Percentiles rank a stretch among this genome's conserved stretches.
These are phyloP conservation scores for Phortica okadai DNA, from an alignment of 2,888 invertebrate genomes.

Conservation along the genomic window DNA sequence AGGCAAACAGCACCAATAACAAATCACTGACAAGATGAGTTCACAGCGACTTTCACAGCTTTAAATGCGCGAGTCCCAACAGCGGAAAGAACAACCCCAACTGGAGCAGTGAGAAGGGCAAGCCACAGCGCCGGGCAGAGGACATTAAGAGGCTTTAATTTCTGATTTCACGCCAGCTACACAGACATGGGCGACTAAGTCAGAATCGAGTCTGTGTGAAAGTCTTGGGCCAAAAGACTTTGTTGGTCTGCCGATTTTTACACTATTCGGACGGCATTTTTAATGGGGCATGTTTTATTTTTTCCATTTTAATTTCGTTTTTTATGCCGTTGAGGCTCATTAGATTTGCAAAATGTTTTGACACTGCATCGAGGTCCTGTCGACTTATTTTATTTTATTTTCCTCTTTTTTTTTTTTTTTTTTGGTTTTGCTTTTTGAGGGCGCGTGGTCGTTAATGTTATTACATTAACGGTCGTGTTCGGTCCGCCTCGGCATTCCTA, in stretches of 20 bases:
- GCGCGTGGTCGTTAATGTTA: conserved; percentile 64
- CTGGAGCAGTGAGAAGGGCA: background rate
- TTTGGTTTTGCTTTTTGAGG: background rate
- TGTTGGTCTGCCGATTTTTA: conserved; percentile 57
- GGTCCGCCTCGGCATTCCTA: background rate
- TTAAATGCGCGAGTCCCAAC: background rate
- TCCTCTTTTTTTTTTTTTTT: conserved; percentile 36
- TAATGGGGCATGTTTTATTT: conserved; percentile 39
- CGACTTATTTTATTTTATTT: conserved; percentile 2
- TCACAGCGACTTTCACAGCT: background rate
- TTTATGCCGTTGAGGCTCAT: conserved; percentile 76
- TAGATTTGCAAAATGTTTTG: conserved; percentile 74
- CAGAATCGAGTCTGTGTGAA: background rate
- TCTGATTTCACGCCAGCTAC: conserved; percentile 65
- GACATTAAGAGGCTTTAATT: conserved; percentile 70
- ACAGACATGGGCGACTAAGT: conserved; percentile 21
- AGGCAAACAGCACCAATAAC: background rate
- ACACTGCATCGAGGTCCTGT: conserved; percentile 46
- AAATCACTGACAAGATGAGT: conserved; percentile 39
- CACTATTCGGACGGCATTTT: conserved; percentile 16
- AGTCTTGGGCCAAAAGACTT: conserved; percentile 41
- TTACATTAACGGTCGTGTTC: conserved; percentile 44
- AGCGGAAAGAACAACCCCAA: conserved; percentile 21
- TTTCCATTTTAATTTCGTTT: conserved; percentile 51
- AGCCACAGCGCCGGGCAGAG: conserved; percentile 14